Conservation (phyloP, 1,140 invertebrate genomes). For the Pollicipes pollicipes region DNA sequence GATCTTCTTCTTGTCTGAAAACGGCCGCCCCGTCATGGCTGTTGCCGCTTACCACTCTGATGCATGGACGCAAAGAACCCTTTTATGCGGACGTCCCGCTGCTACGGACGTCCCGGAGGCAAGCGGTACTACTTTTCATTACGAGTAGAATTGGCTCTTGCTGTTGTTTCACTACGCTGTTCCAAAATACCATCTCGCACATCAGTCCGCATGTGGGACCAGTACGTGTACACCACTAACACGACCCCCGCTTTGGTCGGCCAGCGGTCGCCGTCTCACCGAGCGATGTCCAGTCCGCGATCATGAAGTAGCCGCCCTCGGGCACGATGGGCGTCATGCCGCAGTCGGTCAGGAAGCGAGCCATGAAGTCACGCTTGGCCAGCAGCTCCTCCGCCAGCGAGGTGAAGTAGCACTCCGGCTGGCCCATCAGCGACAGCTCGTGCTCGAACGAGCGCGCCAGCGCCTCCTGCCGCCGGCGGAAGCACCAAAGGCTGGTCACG, state of each 20-base stretch:
- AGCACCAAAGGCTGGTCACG: neutral
- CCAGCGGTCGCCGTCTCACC: too few relatives aligned
- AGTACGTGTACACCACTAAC: too few relatives aligned
- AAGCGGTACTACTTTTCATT: too few relatives aligned
- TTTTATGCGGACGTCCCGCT: neutral
- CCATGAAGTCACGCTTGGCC: slow-evolving; percentile 70
- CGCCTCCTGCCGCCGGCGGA: slow-evolving; percentile 55
- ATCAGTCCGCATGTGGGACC: too few relatives aligned
- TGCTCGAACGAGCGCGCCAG: slow-evolving; percentile 73
- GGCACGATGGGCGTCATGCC: slow-evolving; percentile 84
- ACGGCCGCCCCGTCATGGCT: neutral
- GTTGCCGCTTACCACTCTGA: too few relatives aligned
- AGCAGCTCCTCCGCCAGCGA: slow-evolving; percentile 55
- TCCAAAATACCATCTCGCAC: too few relatives aligned
- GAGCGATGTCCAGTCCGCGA: slow-evolving; percentile 75
- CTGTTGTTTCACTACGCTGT: too few relatives aligned
- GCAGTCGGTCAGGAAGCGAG: slow-evolving; percentile 49
- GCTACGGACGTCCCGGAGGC: too few relatives aligned
- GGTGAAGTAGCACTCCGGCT: slow-evolving; percentile 68
- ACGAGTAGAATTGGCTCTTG: too few relatives aligned
- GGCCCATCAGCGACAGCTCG: slow-evolving; percentile 50
- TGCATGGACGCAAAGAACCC: too few relatives aligned
- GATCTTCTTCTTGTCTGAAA: slow-evolving; percentile 18
- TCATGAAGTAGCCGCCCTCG: slow-evolving; percentile 91
- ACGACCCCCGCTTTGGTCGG: too few relatives aligned